These are phyloP conservation scores for Pogonomyrmex barbatus DNA, from an alignment of 1,140 invertebrate species.

Conservation along the genomic window DNA sequence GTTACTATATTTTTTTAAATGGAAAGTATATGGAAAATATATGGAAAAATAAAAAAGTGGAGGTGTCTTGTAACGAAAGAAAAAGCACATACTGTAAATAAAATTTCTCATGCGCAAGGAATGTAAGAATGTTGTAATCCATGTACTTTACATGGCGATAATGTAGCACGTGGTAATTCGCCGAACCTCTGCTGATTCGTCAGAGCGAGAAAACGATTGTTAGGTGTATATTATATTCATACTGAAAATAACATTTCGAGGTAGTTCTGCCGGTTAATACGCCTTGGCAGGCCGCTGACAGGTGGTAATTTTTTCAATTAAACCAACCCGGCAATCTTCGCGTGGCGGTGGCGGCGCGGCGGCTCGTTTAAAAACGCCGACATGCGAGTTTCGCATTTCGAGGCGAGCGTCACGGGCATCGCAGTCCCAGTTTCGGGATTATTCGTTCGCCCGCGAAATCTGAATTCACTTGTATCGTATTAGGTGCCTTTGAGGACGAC, in stretches of 20 bases:
- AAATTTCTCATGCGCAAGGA: background rate
- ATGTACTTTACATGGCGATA: conserved; percentile 27
- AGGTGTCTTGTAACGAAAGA: background rate
- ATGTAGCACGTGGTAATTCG: conserved; percentile 49
- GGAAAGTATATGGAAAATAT: background rate
- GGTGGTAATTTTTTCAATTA: conserved; percentile 75
- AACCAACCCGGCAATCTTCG: conserved; percentile 76
- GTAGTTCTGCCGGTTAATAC: conserved; percentile 63
- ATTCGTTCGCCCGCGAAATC: background rate
- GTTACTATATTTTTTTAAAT: background rate
- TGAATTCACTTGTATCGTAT: background rate
- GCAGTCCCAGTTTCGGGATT: conserved; percentile 5
- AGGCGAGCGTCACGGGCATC: conserved; percentile 56
- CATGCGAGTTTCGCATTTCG: conserved; percentile 54
- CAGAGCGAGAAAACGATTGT: conserved; percentile 22
- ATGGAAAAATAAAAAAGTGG: background rate
- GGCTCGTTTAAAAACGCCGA: conserved; percentile 73
- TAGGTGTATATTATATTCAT: conserved; percentile 56
- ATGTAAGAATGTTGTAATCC: conserved; percentile 15
- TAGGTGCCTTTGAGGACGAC: conserved; percentile 98
- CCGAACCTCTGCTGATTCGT: conserved; percentile 41
- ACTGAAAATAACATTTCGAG: conserved; percentile 70
- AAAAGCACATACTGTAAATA: background rate
- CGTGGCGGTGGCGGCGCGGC: conserved; percentile 56
- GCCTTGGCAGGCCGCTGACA: conserved; percentile 55